These are phyloP conservation scores for Amphipoea oculea DNA, from an alignment of 2,888 invertebrate genomes.

Conservation along the genomic window DNA sequence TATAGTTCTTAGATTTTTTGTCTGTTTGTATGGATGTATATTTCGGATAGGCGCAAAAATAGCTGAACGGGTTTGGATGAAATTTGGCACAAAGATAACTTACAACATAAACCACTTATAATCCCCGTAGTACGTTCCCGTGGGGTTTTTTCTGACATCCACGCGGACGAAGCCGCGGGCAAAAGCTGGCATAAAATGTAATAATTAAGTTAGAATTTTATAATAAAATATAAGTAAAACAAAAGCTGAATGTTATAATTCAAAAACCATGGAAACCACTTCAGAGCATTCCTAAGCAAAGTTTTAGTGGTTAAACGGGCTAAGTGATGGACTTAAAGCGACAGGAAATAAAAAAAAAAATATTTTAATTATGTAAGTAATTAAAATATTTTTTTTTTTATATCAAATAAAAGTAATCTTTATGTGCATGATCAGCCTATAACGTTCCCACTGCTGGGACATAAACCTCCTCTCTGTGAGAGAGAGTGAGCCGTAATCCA, in stretches of 20 bases:
- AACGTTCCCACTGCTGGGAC: too few species aligned
- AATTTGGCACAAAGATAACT: background rate
- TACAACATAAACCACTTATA: background rate
- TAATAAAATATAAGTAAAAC: slow-evolving; percentile 18
- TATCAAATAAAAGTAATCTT: background rate
- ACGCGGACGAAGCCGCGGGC: background rate
- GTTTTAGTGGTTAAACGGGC: slow-evolving; percentile 69
- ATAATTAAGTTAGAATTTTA: background rate
- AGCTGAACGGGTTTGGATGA: background rate
- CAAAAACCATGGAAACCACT: slow-evolving; percentile 76
- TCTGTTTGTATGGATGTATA: background rate
- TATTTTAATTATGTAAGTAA: too few species aligned
- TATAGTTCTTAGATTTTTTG: background rate
- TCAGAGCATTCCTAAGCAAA: slow-evolving; percentile 76
- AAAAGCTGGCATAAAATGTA: background rate
- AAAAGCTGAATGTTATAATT: slow-evolving; percentile 69
- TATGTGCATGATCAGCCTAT: background rate
- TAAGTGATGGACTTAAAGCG: slow-evolving; percentile 61
- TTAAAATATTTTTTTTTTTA: too few species aligned
- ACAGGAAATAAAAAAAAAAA: background rate
- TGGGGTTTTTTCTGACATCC: background rate
- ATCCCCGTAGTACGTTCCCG: background rate
- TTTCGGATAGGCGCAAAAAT: background rate
- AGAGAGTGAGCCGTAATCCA: too few species aligned
- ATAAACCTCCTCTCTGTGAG: too few species aligned